phyloP scores from a whole-genome alignment of 2,113 vertebrate genomes.

The Nycticebus coucang region DNA sequence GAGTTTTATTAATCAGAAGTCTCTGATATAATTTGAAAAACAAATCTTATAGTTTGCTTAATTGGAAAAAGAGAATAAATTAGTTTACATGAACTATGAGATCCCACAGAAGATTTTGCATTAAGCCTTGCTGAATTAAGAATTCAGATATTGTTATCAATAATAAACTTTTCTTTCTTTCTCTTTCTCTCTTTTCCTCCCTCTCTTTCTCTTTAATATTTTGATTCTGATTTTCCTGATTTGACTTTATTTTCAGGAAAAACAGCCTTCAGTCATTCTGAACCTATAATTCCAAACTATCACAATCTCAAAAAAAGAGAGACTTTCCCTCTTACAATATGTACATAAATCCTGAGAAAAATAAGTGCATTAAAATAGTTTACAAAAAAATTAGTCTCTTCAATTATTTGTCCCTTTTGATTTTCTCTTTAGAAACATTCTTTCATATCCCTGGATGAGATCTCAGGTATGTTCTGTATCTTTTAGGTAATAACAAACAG shows the following conservation, averaged over 20 bases:
- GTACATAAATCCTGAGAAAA: neutral
- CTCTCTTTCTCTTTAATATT: neutral
- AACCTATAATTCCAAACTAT: neutral
- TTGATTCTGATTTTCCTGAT: neutral
- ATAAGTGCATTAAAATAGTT: neutral
- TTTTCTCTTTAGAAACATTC: neutral
- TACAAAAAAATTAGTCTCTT: neutral
- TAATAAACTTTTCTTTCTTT: neutral
- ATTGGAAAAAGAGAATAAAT: neutral
- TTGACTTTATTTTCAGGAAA: conserved; percentile 1
- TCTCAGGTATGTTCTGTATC: neutral
- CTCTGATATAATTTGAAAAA: neutral
- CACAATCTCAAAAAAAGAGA: neutral
- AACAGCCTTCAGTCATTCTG: neutral
- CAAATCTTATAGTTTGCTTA: neutral
- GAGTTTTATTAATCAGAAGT: neutral
- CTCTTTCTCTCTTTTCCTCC: neutral
- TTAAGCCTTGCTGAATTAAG: neutral
- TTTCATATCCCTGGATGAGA: conserved; percentile 36
- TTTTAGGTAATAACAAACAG: neutral
- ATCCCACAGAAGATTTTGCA: neutral
- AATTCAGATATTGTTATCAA: neutral
- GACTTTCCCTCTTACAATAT: neutral
- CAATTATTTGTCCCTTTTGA: neutral
- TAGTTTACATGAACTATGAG: neutral